Conservation (phyloP, 2,113 vertebrate species). For the Ailuropoda melanoleuca region DNA sequence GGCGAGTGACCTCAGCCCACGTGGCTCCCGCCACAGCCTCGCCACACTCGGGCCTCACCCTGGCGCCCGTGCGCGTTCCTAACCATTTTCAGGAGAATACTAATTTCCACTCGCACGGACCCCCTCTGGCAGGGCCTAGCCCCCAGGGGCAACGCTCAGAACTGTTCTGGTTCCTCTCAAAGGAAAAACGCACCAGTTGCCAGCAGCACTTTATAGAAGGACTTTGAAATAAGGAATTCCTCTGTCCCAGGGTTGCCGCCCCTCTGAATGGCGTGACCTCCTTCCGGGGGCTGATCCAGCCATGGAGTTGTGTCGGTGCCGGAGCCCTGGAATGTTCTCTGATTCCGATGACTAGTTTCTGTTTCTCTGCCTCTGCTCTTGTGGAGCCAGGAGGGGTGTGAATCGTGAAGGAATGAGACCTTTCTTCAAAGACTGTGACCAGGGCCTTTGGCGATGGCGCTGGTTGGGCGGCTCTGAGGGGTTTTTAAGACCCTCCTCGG, state of each 20-base stretch:
- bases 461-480: not conserved
- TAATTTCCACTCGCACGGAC: not conserved
- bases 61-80: accelerated
- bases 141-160: not conserved
- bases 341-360: not conserved
- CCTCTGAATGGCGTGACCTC: not conserved
- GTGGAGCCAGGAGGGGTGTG: not conserved
- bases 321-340: not conserved
- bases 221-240: not conserved
- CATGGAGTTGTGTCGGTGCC: accelerated
- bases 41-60: not conserved
- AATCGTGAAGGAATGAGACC: not conserved
- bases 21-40: not conserved
- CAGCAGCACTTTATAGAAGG: not conserved
- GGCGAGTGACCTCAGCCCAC: not conserved
- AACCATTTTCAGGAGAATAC: not conserved
- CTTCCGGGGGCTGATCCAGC: not conserved
- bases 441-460: accelerated
- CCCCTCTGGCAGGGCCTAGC: not conserved
- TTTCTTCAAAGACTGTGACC: not conserved
- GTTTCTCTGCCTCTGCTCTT: not conserved
- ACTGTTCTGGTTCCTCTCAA: not conserved
- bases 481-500: accelerated
- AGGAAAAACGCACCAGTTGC: not conserved
- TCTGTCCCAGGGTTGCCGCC: not conserved